Evolutionary conservation across 2,113 vertebrate genomes (phyloP), one percentile per base, ranked within the genome.

Genomic region (Gobio gobio): DNA sequence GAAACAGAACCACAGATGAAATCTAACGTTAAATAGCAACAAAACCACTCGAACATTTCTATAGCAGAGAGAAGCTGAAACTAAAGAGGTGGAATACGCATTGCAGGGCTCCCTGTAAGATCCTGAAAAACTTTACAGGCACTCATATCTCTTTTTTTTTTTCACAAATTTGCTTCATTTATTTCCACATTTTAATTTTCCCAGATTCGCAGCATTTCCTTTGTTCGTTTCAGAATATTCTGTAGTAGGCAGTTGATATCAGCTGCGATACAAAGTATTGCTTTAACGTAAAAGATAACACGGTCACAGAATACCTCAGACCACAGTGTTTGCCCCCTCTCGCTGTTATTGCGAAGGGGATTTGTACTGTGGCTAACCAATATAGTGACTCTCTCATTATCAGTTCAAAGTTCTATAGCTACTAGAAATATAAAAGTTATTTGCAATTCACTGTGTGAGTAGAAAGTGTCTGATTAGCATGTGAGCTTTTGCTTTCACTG

Each of bases 261-360:
- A 92, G 92, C 90, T 90, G 70, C 63, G 82, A 91, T 87, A 90
- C 86, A 83, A 91, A 87, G 73, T 91, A 89, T 93, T 93, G 93
- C 94, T 94, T 95, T 94, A 94, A 94, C 89, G 89, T 86, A 40
- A 91, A 93, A 87, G 90, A 89, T 93, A 92, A 93, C 91, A 89
- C 90, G 89, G 93, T 94, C 93, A 94, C 93, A 90, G 93, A 95
- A 94, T 95, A 95, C 94, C 94, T 95, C 95, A 94, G 92, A 92
- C 93, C 93, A 93, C 91, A 83, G 92, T 93, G 90, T 92, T 92
- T 92, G 91, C 86, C 80, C 90, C 93, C 91, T 89, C 91, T 91
- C 91, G 89, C 90, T 91, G 91, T 90, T 91, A 88, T 86, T 91
- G 86, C 43, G 72, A 92, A 79, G 92, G 90, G 93, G 90, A 92